Conservation (phyloP, 1,140 invertebrate genomes). For the Manduca sexta region DNA sequence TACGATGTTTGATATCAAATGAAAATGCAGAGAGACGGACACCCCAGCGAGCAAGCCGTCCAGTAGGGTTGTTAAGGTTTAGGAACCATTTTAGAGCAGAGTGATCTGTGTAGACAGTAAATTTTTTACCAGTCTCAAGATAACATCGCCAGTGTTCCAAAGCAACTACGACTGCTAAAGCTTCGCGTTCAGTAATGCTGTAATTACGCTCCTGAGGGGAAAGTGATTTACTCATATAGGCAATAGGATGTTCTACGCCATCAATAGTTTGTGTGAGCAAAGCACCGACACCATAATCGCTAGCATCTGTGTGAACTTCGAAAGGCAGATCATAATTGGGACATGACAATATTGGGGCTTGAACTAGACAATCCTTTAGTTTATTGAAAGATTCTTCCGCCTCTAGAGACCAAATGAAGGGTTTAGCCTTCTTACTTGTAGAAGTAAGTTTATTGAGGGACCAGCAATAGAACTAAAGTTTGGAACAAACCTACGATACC, state of each 20-base stretch:
- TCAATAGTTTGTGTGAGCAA: slow-evolving; percentile 16
- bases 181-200: no score
- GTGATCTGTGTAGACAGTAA: no score
- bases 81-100: slow-evolving; percentile 24
- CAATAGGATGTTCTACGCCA: slow-evolving; percentile 18
- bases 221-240: no score
- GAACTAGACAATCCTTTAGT: slow-evolving; percentile 12
- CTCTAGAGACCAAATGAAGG: slow-evolving; percentile 20
- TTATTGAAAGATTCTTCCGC: slow-evolving; percentile 21
- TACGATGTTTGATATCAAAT: slow-evolving; percentile 21
- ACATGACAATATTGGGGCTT: slow-evolving; percentile 16
- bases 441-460: slow-evolving; percentile 30
- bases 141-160: no score
- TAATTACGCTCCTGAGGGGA: no score
- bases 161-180: no score
- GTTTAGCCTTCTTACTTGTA: slow-evolving; percentile 22
- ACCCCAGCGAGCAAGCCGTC: slow-evolving; percentile 23
- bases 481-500: slow-evolving; percentile 53
- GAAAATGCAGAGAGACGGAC: slow-evolving; percentile 18
- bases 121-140: no score
- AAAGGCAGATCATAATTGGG: no score
- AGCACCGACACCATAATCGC: no score
- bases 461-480: slow-evolving; percentile 18
- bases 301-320: no score
- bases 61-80: slow-evolving; percentile 34